A percentile compares a stretch with the other conserved stretches of the same genome.
Conservation (phyloP, 2,797 vertebrate species). For the Cyclura pinguis region DNA sequence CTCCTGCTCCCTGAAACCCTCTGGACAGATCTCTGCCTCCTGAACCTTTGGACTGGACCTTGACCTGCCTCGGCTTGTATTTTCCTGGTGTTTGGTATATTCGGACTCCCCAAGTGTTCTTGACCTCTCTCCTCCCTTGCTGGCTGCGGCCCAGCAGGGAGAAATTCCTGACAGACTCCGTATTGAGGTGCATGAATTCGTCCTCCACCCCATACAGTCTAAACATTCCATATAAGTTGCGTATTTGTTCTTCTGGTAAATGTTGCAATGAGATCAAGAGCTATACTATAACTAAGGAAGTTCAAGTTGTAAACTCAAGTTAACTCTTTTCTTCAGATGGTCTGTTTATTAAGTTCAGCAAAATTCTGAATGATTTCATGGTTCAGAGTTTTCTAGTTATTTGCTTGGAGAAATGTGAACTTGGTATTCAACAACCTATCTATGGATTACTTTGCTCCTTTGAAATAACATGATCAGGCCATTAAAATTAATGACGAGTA, state of each 20-base stretch:
- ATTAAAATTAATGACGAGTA: neutral
- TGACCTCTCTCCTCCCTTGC: too few species aligned
- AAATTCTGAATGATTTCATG: neutral
- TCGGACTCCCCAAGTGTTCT: too few species aligned
- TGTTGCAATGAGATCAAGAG: neutral
- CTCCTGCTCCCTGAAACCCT: too few species aligned
- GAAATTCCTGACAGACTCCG: neutral
- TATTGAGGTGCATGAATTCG: neutral
- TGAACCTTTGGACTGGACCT: too few species aligned
- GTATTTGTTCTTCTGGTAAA: neutral
- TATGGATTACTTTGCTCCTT: neutral
- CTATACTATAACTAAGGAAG: neutral
- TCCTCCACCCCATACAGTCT: neutral
- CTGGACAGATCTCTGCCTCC: too few species aligned
- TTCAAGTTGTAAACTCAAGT: neutral
- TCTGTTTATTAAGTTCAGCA: neutral
- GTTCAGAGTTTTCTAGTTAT: neutral
- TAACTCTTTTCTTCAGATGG: neutral
- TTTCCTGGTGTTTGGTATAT: too few species aligned
- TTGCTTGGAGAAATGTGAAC: neutral
- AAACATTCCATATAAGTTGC: neutral
- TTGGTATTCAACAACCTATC: neutral
- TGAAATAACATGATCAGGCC: neutral
- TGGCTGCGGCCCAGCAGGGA: too few species aligned
- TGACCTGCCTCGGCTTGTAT: too few species aligned